These are phyloP conservation scores for Mechanitis mazaeus DNA, from an alignment of 2,888 invertebrate genomes.

Conservation along the genomic window DNA sequence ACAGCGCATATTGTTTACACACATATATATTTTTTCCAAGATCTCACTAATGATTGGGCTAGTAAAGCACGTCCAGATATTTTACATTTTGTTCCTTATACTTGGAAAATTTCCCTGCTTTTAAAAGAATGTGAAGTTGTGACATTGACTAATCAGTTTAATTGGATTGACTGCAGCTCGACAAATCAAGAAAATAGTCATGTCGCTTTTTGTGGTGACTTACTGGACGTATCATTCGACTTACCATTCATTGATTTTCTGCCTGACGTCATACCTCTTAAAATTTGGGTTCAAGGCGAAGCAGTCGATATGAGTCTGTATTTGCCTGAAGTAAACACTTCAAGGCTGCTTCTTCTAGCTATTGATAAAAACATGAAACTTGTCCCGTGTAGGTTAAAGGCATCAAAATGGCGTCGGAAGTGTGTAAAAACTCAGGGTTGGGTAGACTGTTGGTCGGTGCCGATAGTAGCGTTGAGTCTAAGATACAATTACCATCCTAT, in stretches of 20 bases:
- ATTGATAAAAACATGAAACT: conserved; percentile 93
- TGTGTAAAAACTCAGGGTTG: conserved; percentile 86
- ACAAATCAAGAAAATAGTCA: conserved; percentile 97
- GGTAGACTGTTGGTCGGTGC: conserved; percentile 98
- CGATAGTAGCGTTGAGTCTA: conserved; percentile 94
- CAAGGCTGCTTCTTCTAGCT: conserved; percentile 86
- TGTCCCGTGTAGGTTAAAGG: conserved; percentile 78
- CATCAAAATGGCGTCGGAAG: conserved; percentile 87
- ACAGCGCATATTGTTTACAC: conserved; percentile 94
- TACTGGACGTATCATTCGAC: conserved; percentile 94
- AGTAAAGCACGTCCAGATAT: conserved; percentile 95
- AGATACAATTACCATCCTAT: conserved; percentile 95
- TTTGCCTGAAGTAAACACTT: conserved; percentile 94
- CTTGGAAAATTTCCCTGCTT: conserved; percentile 93
- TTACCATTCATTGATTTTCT: conserved; percentile 96
- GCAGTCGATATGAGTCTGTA: conserved; percentile 93
- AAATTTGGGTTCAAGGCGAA: conserved; percentile 97
- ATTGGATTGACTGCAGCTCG: conserved; percentile 99
- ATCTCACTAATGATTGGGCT: conserved; percentile 97
- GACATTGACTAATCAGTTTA: conserved; percentile 95
- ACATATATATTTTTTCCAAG: conserved; percentile 97
- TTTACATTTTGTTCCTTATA: conserved; percentile 96
- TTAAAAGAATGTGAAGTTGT: conserved; percentile 97
- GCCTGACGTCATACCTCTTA: conserved; percentile 90
- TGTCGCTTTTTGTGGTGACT: conserved; percentile 94